phyloP scores from a whole-genome alignment of 2,888 invertebrate species.

The Philereme vetulata region DNA sequence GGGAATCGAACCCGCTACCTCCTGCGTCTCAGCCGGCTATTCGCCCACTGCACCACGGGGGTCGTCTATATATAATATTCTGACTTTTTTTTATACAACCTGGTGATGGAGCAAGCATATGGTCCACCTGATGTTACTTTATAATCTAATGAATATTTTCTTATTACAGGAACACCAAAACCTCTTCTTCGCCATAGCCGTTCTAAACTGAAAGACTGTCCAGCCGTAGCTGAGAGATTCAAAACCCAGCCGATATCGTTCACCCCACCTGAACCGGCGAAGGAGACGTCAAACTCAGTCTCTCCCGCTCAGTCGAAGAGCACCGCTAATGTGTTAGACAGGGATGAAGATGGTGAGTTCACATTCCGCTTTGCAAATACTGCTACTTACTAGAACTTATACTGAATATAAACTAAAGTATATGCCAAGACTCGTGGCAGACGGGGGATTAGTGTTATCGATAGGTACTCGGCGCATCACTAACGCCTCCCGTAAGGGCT shows the following conservation, averaged over 20 bases:
- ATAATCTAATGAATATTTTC: slow-evolving; percentile 1
- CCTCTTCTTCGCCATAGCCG: slow-evolving; percentile 77
- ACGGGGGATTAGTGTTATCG: no score
- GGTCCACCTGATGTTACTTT: no score
- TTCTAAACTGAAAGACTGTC: slow-evolving; percentile 72
- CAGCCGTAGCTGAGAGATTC: slow-evolving; percentile 79
- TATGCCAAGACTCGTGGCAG: no score
- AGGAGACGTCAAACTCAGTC: slow-evolving; percentile 49
- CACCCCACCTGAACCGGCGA: slow-evolving; percentile 55
- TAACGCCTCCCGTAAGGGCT: no score
- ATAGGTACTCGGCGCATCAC: no score
- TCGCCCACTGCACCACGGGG: no score
- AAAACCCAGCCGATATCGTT: slow-evolving; percentile 89
- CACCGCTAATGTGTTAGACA: slow-evolving; percentile 76
- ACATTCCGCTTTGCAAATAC: slow-evolving; percentile 17
- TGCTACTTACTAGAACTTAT: slow-evolving; percentile 10
- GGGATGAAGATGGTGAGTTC: slow-evolving; percentile 79
- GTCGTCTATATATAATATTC: no score
- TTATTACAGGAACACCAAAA: slow-evolving; percentile 76
- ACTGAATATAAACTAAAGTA: neutral
- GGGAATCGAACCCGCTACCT: no score
- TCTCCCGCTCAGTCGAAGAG: slow-evolving; percentile 72
- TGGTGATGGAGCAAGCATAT: no score
- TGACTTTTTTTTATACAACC: no score
- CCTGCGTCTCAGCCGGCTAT: no score